These are phyloP conservation scores for Eremobia ochroleuca DNA, from an alignment of 2,888 invertebrate genomes.

Conservation along the genomic window DNA sequence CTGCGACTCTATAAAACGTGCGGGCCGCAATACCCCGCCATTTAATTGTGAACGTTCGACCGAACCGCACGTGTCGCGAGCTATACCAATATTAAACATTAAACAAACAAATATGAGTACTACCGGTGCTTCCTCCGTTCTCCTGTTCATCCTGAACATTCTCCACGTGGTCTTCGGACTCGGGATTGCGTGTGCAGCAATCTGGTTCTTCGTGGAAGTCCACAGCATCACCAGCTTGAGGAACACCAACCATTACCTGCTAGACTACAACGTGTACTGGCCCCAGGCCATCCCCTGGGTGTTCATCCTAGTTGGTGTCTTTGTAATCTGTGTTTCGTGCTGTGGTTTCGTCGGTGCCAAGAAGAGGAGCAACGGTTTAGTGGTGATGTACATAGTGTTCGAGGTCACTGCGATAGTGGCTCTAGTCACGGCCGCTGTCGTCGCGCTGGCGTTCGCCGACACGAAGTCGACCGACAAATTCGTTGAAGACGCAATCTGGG, in stretches of 20 bases:
- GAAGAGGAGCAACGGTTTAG: conserved; percentile 77
- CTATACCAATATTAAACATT: conserved; percentile 28
- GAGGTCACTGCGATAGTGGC: conserved; percentile 76
- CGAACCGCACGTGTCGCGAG: conserved; percentile 57
- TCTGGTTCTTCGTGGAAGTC: conserved; percentile 85
- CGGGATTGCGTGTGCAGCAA: conserved; percentile 77
- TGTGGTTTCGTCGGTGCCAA: conserved; percentile 83
- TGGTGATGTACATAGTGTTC: conserved; percentile 77
- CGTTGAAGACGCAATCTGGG: conserved; percentile 85
- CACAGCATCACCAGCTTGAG: conserved; percentile 79
- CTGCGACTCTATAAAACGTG: conserved; percentile 73
- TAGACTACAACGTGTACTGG: conserved; percentile 88
- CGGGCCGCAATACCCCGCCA: conserved; percentile 72
- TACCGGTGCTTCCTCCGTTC: conserved; percentile 67
- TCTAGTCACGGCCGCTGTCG: conserved; percentile 75
- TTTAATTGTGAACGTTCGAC: conserved; percentile 75
- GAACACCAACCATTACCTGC: conserved; percentile 83
- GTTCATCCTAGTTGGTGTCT: conserved; percentile 80
- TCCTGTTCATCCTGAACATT: conserved; percentile 78
- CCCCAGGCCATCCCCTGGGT: conserved; percentile 88
- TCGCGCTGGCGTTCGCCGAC: conserved; percentile 83
- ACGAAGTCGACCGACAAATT: conserved; percentile 81
- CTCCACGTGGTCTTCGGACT: conserved; percentile 78
- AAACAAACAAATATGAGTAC: conserved; percentile 67
- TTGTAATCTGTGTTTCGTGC: conserved; percentile 79